These are phyloP conservation scores for Amorpha juglandis DNA, from an alignment of 2,888 invertebrate species.

Conservation along the genomic window DNA sequence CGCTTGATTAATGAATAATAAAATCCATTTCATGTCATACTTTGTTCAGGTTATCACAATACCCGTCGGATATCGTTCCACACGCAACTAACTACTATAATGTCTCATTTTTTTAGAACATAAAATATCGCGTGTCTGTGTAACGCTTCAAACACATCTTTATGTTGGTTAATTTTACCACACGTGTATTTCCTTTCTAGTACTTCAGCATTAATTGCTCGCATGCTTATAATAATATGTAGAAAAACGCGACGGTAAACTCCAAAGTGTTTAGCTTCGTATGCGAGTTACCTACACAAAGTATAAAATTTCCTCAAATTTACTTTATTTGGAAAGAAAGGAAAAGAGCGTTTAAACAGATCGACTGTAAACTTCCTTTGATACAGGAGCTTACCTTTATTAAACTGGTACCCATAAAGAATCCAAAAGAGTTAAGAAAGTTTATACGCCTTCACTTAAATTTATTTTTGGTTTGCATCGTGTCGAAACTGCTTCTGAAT, in stretches of 20 bases:
- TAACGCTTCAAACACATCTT: conserved; percentile 40
- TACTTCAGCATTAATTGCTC: conserved; percentile 55
- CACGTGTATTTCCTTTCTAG: conserved; percentile 57
- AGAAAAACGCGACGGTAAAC: conserved; percentile 3
- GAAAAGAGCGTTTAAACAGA: not conserved
- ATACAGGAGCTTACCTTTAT: not conserved
- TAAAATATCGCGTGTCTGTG: conserved; percentile 48
- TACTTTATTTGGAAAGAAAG: not conserved
- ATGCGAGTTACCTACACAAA: not conserved
- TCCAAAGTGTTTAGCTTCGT: not conserved
- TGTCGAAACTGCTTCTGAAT: conserved; percentile 9
- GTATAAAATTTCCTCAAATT: conserved; percentile 8
- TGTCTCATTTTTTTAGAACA: conserved; percentile 46
- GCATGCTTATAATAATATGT: conserved; percentile 34
- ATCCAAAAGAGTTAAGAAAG: not conserved
- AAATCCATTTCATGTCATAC: conserved; percentile 4
- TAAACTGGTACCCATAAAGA: not conserved
- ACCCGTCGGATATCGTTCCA: conserved; percentile 45
- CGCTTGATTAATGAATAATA: conserved; percentile 21
- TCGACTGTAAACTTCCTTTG: not conserved
- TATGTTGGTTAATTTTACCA: conserved; percentile 43
- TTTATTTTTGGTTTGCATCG: not conserved
- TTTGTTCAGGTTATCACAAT: conserved; percentile 42
- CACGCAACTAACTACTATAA: conserved; percentile 50
- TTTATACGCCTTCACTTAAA: not conserved